Evolutionary conservation across 2,888 invertebrate species (phyloP).

Genomic region (Ophion ellenae): DNA sequence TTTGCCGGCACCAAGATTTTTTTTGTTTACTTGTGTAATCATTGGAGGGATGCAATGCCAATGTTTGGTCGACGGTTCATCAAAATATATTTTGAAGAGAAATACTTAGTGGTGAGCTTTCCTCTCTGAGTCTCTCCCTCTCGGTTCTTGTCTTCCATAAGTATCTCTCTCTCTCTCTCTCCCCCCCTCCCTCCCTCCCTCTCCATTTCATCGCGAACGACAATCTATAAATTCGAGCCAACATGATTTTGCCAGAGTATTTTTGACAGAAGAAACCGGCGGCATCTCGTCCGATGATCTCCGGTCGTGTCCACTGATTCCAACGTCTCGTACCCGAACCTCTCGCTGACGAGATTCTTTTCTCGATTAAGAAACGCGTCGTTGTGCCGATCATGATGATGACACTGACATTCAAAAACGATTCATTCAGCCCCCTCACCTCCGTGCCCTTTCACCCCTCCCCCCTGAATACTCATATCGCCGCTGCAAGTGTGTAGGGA

Average conservation of each 20-base stretch:
- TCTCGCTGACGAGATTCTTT: slow-evolving; percentile 71
- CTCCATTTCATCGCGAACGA: slow-evolving; percentile 32
- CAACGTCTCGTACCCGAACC: background rate
- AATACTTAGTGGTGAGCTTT: background rate
- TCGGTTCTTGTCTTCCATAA: background rate
- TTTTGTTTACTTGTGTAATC: background rate
- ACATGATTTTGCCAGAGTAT: slow-evolving; percentile 33
- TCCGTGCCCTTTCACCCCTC: slow-evolving; percentile 18
- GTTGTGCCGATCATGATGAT: slow-evolving; percentile 72
- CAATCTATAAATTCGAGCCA: slow-evolving; percentile 44
- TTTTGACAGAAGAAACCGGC: slow-evolving; percentile 4
- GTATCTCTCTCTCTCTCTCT: slow-evolving; percentile 7
- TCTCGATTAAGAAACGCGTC: slow-evolving; percentile 74
- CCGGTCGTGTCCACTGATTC: slow-evolving; percentile 45
- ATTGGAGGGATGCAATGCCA: background rate
- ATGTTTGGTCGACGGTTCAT: slow-evolving; percentile 30
- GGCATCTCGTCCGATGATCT: slow-evolving; percentile 34
- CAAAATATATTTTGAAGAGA: slow-evolving; percentile 16
- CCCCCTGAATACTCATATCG: background rate
- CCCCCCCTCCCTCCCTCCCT: background rate
- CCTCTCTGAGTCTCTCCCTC: background rate
- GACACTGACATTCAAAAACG: slow-evolving; percentile 80
- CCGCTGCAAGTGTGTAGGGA: slow-evolving; percentile 53
- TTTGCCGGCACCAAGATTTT: no score
- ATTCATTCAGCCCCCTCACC: slow-evolving; percentile 66